Conservation (phyloP, 2,113 vertebrate species). For the Peucedramus taeniatus region DNA sequence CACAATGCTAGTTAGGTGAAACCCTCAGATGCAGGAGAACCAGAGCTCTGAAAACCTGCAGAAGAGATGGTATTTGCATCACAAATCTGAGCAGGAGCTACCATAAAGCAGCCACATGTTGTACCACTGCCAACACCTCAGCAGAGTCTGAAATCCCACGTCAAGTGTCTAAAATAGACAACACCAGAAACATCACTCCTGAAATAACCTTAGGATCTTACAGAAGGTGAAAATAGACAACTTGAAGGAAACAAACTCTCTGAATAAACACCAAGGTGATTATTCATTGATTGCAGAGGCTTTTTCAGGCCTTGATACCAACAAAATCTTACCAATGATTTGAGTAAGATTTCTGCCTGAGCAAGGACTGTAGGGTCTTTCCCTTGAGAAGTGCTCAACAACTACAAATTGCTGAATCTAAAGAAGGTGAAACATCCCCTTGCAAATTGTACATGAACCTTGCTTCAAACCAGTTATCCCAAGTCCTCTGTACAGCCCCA, state of each 20-base stretch:
- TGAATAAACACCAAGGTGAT: background rate
- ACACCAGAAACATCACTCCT: background rate
- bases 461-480: background rate
- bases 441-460: fast-evolving
- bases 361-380: background rate
- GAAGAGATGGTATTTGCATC: background rate
- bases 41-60: background rate
- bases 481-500: background rate
- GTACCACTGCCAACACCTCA: background rate
- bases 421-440: background rate
- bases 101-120: background rate
- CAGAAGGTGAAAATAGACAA: background rate
- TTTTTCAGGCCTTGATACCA: background rate
- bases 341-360: background rate
- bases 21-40: background rate
- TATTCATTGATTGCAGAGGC: background rate
- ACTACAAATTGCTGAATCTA: background rate
- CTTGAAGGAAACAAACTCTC: background rate
- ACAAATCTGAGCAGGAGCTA: background rate
- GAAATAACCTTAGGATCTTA: background rate
- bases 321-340: background rate
- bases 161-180: background rate
- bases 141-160: background rate
- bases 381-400: background rate
- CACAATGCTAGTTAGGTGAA: background rate